Base-by-base conservation (phyloP, 30 jellyfish, hydroid and myxozoan genomes). In the Cassiopea andromeda region DNA sequence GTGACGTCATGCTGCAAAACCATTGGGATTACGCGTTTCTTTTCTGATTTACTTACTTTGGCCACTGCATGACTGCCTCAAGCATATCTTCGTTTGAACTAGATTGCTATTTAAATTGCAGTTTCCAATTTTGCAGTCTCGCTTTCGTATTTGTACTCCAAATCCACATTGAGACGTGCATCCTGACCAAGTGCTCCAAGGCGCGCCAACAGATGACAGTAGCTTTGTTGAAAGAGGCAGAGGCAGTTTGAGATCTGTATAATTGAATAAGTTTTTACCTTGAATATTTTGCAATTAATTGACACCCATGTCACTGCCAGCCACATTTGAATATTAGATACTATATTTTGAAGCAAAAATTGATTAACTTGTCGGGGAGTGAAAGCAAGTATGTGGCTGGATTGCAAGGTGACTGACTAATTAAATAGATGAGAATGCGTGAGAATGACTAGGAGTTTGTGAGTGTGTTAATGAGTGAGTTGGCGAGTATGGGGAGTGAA, bases 121-220 rank as follows among this genome's bases (percentile, higher is more conserved):
- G 61, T 84, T 72, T 44, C 86, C 93, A 12, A 60, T 77, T 50
- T 89, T 85, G 85, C 98, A 93, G 61, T 88, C 69, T 46, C 88
- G 60, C 78, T 78, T 85, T 46, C 98, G 74, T 48, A 86, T 75
- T 72, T 78, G 93, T 9, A 76, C 71, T 0, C 98, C 98, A 48
- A 83, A 83, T 7, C 98, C 98, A 46, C 97, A 93, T 2, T 48
- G 78, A 19, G 93, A 69, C 0, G 97, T 44, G 74, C 98, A 93
- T 8, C 38, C 82, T 18, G 97, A 81, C 98, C 98, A 93, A 18
- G 61, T 85, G 1, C 97, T 87, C 97, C 97, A 93, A 1, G 94
- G 90, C 15, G 93, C 91, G 17, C 87, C 91, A 27, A 76, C 71
- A 7, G 93, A 54, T 19, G 69, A 27, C 16, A 85, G 15, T 14